Base-by-base conservation (phyloP, 1,140 invertebrate genomes). In the Bombus breviceps region DNA sequence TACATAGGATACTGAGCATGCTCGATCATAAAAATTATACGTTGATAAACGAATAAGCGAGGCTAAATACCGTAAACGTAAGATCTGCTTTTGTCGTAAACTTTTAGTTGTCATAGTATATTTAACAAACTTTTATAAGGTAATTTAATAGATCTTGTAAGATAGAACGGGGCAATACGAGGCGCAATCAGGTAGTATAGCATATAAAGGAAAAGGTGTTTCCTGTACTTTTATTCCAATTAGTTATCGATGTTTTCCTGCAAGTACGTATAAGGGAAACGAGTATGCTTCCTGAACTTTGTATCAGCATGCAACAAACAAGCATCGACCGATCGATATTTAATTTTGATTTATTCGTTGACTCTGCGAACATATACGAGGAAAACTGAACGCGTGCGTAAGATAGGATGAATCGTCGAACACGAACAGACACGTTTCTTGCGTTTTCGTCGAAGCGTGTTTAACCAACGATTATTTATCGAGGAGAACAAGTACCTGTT, bases 141-240 rank as follows among this genome's bases (percentile, higher is more conserved):
- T 53, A 83, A 76, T 76, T 83, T 57, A 69, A 78, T 69, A 47
- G 47, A 76, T 59, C 53, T 28, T 69, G 32, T 34, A 75, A 77
- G 47, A 69, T 78, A 69, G 34, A 68, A 57, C 34, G 62, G 32
- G 39, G 53, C 69, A 32, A 77, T 41, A 32, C 76, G n/a, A 62
- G 15, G 15, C 41, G 18, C 37, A 34, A 77, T 77, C 69, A 53
- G 32, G 9, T 83, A 32, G 53, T 68, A 64, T 25, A 68, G 25
- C 22, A 0, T 66, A 13, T 66, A 62, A 75, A 76, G 10, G 10
- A 39, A 39, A n/a, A 28, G 9, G n/a, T 9, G 47, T 83, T 83
- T 83, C 62, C 41, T 76, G 39, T 66, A 69, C 15, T 83, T 69
- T 53, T 83, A 83, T 78, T 78, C 18, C 28, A 69, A 41, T 25